A percentile compares a stretch with the other conserved stretches of the same genome.
Evolutionary conservation across 2,888 invertebrate genomes (phyloP).

Genomic region (Cabera pusaria): DNA sequence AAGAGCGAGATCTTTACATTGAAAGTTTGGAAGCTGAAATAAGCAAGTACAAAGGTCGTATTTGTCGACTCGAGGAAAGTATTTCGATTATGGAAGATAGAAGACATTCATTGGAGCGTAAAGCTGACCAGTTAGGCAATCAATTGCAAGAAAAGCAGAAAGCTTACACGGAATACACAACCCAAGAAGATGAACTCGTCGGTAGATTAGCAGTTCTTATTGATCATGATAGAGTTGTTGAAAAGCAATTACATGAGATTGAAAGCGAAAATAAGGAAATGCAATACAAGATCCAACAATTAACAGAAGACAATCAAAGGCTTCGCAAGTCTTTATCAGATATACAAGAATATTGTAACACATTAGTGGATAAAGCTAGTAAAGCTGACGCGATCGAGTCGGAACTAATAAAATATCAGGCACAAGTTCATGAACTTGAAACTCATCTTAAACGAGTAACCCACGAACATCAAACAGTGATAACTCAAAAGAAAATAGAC

Average conservation of each 20-base stretch:
- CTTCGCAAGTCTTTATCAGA: slow-evolving; percentile 69
- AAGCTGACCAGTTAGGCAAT: slow-evolving; percentile 84
- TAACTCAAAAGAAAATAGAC: slow-evolving; percentile 67
- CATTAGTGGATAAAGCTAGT: slow-evolving; percentile 58
- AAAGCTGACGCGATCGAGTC: slow-evolving; percentile 56
- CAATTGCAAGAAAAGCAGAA: slow-evolving; percentile 84
- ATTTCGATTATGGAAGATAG: slow-evolving; percentile 84
- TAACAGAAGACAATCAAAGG: slow-evolving; percentile 78
- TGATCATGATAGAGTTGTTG: slow-evolving; percentile 85
- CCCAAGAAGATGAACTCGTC: slow-evolving; percentile 85
- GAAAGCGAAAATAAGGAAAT: slow-evolving; percentile 82
- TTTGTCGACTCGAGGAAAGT: slow-evolving; percentile 86
- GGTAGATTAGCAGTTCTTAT: slow-evolving; percentile 84
- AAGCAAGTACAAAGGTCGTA: slow-evolving; percentile 84
- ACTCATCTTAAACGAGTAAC: slow-evolving; percentile 58
- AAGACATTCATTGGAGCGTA: slow-evolving; percentile 83
- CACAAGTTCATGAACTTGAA: slow-evolving; percentile 72
- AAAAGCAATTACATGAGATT: slow-evolving; percentile 84
- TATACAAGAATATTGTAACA: slow-evolving; percentile 64
- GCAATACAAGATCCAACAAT: slow-evolving; percentile 76
- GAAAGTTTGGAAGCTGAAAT: slow-evolving; percentile 88
- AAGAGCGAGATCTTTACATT: slow-evolving; percentile 89
- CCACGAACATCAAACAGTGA: slow-evolving; percentile 60
- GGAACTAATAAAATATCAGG: slow-evolving; percentile 54
- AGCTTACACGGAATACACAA: slow-evolving; percentile 82